Evolutionary conservation across 2,888 invertebrate species (phyloP).

Genomic region (Conistra vaccinii): DNA sequence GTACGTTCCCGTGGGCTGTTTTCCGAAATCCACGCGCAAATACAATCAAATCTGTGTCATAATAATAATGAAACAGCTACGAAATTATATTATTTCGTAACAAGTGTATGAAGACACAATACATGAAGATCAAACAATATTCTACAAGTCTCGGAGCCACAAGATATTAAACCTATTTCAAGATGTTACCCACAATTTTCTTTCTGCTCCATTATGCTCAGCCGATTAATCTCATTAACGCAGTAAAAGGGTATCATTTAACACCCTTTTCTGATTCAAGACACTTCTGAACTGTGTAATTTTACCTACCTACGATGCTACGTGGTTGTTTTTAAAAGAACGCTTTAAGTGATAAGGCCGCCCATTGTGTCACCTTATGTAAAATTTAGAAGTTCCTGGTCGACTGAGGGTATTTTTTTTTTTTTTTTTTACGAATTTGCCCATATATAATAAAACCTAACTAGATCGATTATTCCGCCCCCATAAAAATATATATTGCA

Average conservation of each 20-base stretch:
- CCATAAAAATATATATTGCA: no score
- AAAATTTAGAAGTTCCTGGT: no score
- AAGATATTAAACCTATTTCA: background rate
- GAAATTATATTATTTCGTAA: background rate
- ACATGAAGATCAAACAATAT: background rate
- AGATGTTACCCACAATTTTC: conserved; percentile 5
- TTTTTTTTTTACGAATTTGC: no score
- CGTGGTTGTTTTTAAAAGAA: no score
- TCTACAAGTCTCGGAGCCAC: background rate
- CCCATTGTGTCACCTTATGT: no score
- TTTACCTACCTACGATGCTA: background rate
- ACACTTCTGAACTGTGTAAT: background rate
- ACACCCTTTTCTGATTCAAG: conserved; percentile 4
- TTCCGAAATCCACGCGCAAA: background rate
- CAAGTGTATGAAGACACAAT: background rate
- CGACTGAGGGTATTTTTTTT: no score
- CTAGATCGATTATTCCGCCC: no score
- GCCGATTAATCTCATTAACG: background rate
- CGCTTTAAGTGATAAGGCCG: no score
- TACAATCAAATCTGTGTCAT: background rate
- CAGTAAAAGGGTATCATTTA: conserved; percentile 9
- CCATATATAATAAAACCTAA: no score
- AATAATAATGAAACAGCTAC: background rate
- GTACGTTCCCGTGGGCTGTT: no score
- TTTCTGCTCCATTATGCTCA: conserved; percentile 24